Evolutionary conservation across 35 echinoderm and acorn worm genomes (phyloP).

Genomic region (Eucidaris tribuloides): DNA sequence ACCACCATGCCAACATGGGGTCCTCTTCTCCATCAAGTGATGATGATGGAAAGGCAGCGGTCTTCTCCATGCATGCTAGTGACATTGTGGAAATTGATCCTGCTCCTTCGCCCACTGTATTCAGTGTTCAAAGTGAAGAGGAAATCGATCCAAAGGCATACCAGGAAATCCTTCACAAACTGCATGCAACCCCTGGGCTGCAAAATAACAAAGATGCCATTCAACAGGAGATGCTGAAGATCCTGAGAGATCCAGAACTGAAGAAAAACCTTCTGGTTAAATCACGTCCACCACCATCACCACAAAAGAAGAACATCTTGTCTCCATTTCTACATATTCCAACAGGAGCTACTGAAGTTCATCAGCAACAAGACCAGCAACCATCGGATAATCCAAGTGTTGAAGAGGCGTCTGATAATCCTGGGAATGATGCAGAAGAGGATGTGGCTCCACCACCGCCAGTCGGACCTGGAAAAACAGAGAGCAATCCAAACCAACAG

Average conservation of each 20-base stretch:
- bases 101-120: not conserved
- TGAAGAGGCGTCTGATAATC: too few species aligned
- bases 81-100: not conserved
- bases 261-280: conserved; percentile 5
- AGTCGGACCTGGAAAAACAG: too few species aligned
- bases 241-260: conserved; percentile 2
- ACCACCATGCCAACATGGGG: not conserved
- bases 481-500: too few species aligned
- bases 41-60: not conserved
- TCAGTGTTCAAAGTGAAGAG: not conserved
- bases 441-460: too few species aligned
- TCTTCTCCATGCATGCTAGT: not conserved
- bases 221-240: conserved; percentile 20
- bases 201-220: conserved; percentile 1
- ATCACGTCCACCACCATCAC: not conserved
- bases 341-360: not conserved
- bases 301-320: not conserved
- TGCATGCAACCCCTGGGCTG: conserved; percentile 12
- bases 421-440: too few species aligned
- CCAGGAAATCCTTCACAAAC: not conserved
- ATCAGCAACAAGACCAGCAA: too few species aligned
- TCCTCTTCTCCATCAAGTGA: not conserved
- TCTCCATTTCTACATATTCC: not conserved
- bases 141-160: conserved; percentile 18
- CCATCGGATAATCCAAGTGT: too few species aligned